Evolutionary conservation across 1,140 invertebrate genomes (phyloP).

Genomic region (Triops longicaudatus): DNA sequence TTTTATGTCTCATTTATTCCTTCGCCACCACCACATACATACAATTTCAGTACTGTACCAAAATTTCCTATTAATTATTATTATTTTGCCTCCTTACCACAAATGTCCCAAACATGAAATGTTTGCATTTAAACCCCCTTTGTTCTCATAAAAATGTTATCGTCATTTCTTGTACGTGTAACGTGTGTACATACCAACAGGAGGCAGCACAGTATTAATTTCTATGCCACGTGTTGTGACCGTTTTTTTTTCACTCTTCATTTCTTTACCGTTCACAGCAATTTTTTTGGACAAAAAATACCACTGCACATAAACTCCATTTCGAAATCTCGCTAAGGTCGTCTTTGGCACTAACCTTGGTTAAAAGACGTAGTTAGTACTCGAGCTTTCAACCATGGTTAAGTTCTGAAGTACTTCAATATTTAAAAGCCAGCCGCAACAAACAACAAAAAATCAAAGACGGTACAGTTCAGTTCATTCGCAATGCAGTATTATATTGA

Average conservation of each 20-base stretch:
- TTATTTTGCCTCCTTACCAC: not conserved
- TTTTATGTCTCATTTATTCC: too few species aligned
- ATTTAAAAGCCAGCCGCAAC: not conserved
- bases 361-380: not conserved
- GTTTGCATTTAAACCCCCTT: not conserved
- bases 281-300: not conserved
- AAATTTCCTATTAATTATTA: too few species aligned
- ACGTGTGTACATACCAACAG: slow-evolving; percentile 11
- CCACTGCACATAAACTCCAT: not conserved
- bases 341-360: too few species aligned
- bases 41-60: too few species aligned
- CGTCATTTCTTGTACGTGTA: not conserved
- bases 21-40: too few species aligned
- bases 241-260: not conserved
- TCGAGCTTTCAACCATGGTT: too few species aligned
- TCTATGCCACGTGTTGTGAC: not conserved
- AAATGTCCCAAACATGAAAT: not conserved
- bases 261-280: too few species aligned
- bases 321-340: not conserved
- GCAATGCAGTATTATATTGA: not conserved
- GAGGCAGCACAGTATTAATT: not conserved
- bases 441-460: not conserved
- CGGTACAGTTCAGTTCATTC: too few species aligned
- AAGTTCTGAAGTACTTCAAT: too few species aligned
- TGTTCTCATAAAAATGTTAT: not conserved